Percentiles rank a stretch among this genome's conserved stretches.
phyloP scores from a whole-genome alignment of 2,113 vertebrate species.

The Neotragus moschatus region DNA sequence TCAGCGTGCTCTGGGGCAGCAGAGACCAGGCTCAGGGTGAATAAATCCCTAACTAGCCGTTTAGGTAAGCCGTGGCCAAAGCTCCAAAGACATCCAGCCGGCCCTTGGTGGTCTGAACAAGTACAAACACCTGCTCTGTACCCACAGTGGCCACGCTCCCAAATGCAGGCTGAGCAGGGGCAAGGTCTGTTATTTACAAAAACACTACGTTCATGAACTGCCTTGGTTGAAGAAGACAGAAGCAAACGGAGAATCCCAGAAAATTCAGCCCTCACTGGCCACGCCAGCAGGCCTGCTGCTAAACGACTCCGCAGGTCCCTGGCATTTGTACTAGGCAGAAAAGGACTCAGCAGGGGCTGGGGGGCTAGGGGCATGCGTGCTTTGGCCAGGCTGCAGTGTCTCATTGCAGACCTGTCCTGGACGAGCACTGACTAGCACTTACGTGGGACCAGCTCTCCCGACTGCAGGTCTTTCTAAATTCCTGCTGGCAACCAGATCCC shows the following conservation, averaged over 20 bases:
- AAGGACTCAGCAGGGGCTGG: fast-evolving
- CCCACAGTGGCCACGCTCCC: background rate
- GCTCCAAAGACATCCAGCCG: background rate
- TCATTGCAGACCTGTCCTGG: too few species aligned
- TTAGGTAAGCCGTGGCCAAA: fast-evolving
- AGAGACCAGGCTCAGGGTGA: background rate
- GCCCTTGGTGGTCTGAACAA: background rate
- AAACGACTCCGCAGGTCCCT: fast-evolving
- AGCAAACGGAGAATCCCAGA: background rate
- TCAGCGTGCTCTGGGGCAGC: background rate
- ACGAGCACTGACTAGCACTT: background rate
- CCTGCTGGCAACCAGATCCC: background rate
- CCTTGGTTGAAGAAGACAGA: background rate
- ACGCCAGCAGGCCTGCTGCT: background rate
- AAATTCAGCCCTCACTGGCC: fast-evolving
- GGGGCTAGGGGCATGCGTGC: fast-evolving
- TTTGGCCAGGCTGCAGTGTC: too few species aligned
- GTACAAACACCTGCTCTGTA: fast-evolving
- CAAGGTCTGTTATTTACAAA: background rate
- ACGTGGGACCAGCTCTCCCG: fast-evolving
- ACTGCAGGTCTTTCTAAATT: background rate
- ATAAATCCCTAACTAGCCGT: background rate
- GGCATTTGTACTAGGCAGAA: fast-evolving
- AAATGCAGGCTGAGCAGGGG: background rate
- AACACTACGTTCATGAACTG: background rate